phyloP scores from a whole-genome alignment of 2,888 invertebrate genomes.

The Nephrotoma appendiculata region DNA sequence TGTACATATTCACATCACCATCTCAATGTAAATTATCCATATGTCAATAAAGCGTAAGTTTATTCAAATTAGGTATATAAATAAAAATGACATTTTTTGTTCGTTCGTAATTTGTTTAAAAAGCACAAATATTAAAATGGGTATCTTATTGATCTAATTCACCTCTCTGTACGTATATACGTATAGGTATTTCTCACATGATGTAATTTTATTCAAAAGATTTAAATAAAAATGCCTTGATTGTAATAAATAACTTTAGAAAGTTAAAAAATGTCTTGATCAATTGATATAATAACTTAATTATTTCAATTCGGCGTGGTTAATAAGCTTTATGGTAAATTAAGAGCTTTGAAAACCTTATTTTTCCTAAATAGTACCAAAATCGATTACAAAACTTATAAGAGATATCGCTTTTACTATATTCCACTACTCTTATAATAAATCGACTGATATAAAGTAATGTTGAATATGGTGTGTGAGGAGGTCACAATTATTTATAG shows the following conservation, averaged over 20 bases:
- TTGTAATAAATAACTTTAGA: not conserved
- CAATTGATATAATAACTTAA: not conserved
- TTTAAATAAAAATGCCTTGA: not conserved
- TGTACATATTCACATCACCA: not conserved
- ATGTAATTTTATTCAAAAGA: not conserved
- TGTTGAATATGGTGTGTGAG: not conserved
- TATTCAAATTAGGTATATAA: not conserved
- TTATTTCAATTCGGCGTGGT: not conserved
- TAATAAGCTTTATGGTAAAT: not conserved
- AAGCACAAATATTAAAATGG: not conserved
- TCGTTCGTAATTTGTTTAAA: not conserved
- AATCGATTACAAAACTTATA: not conserved
- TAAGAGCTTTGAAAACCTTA: not conserved
- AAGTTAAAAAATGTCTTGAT: not conserved
- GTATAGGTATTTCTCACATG: not conserved
- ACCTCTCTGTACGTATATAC: not conserved
- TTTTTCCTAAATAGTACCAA: not conserved
- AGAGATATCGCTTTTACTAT: not conserved
- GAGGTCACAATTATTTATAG: not conserved
- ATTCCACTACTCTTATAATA: not conserved
- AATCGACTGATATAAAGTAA: not conserved
- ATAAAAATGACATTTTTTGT: not conserved
- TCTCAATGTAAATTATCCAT: not conserved
- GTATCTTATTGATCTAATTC: not conserved
- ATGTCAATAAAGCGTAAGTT: not conserved